Evolutionary conservation across 2,113 vertebrate species (phyloP).

Genomic region (Microcebus griseorufus): DNA sequence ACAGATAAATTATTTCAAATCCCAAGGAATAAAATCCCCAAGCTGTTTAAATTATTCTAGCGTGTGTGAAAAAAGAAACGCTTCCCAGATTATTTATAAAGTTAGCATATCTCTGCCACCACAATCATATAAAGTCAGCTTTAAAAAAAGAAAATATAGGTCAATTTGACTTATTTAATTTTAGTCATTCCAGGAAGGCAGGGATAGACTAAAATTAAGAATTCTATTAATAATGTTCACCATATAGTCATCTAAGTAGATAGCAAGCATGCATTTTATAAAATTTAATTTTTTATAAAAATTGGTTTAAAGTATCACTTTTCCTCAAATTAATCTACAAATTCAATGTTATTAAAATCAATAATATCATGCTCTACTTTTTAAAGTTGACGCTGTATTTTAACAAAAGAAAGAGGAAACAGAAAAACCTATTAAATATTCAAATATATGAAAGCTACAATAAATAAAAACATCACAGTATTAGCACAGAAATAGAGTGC

Average conservation of each 20-base stretch:
- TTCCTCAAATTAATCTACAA: constrained; percentile 36
- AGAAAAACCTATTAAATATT: background rate
- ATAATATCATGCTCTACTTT: background rate
- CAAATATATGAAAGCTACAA: background rate
- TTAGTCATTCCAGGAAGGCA: background rate
- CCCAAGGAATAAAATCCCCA: background rate
- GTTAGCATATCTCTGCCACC: background rate
- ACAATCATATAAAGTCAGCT: background rate
- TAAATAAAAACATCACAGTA: constrained; percentile 29
- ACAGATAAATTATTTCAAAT: background rate
- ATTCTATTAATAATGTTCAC: background rate
- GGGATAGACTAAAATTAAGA: background rate
- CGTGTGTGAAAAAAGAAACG: background rate
- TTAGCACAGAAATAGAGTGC: constrained; percentile 20
- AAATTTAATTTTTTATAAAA: constrained; percentile 22
- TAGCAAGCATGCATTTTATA: background rate
- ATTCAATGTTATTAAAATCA: constrained; percentile 18
- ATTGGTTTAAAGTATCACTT: background rate
- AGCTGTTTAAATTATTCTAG: background rate
- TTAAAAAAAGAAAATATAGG: background rate
- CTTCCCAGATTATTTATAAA: background rate
- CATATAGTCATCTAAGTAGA: background rate
- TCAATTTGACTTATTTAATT: background rate
- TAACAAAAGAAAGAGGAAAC: background rate
- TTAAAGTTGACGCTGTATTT: background rate